These are phyloP conservation scores for Epizoanthus rinbou DNA, from an alignment of 92 coral and sea anemone genomes.

Conservation along the genomic window DNA sequence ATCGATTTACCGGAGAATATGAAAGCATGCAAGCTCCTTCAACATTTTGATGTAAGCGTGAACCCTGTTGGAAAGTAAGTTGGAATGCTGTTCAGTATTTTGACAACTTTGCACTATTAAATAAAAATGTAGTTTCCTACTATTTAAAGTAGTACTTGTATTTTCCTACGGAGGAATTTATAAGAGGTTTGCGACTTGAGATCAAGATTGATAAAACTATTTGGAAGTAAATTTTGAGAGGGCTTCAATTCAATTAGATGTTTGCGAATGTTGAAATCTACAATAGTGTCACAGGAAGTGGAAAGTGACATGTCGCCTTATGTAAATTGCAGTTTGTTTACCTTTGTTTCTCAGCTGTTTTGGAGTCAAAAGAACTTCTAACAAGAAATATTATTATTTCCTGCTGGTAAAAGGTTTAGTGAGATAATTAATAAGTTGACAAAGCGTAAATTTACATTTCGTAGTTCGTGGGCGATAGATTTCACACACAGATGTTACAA, in stretches of 20 bases:
- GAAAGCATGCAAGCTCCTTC: constrained; percentile 79
- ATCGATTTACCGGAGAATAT: constrained; percentile 91
- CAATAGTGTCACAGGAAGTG: constrained; percentile 32
- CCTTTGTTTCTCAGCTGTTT: constrained; percentile 37
- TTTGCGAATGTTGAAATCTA: background rate
- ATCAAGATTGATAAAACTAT: background rate
- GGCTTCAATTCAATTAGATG: too few species aligned
- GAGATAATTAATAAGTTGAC: background rate
- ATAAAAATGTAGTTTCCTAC: constrained; percentile 4
- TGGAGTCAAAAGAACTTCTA: background rate
- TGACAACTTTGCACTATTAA: background rate
- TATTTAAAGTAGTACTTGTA: background rate
- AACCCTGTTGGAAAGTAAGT: constrained; percentile 98
- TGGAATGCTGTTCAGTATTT: background rate
- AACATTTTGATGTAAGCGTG: constrained; percentile 91
- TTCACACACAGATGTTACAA: constrained; percentile 5
- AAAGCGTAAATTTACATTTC: background rate
- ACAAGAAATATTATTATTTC: background rate
- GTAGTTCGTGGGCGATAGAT: background rate
- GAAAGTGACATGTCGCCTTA: background rate
- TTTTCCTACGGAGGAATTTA: background rate
- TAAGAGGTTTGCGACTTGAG: background rate
- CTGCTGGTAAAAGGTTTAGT: background rate
- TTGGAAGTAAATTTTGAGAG: background rate
- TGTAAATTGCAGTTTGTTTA: constrained; percentile 22